Base-by-base conservation (phyloP, 2,797 vertebrate species). In the Enteromius viviparus region DNA sequence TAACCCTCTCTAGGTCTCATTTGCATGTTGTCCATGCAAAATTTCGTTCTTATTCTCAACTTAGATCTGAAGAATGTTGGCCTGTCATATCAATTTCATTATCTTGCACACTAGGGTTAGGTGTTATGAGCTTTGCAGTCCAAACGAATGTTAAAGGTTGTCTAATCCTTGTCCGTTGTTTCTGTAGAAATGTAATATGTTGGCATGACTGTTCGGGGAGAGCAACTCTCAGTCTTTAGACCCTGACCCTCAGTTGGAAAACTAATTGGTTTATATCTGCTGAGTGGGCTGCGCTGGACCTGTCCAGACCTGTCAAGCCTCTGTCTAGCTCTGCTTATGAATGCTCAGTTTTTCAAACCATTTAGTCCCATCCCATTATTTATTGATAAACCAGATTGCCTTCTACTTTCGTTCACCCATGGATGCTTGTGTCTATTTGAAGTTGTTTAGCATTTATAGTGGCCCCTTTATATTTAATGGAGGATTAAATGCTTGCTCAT, bases 211-310 rank as follows among this genome's bases (percentile, higher is more conserved):
- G 47, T 66, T 62, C 8, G 12, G 3, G 4, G 47, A 55, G 60
- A 65, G 47, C 62, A 58, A 29, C 26, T 68, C 19, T 58, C 17
- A 74, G 29, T 66, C 53, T 78, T 84, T 84, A 82, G 51, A 87
- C 89, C 76, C 76, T 86, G 83, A 86, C 84, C 88, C 71, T 62
- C 45, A 45, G 75, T 77, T 74, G 83, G 89, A 86, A 87, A 47
- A 80, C 58, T 32, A 42, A 79, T 89, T 78, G 84, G 47, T 78
- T 71, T 89, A 85, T 89, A 88, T 91, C 86, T 84, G 87, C 17
- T 29, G 62, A 82, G 78, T 68, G 12, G 26, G 49, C 51, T n/a
- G 32, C 12, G 55, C 8, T 40, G 45, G 34, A 53, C 11, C 58
- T 74, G 78, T 81, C 55, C 47, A 53, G 45, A n/a, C 19, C 29